These are phyloP conservation scores for Abrostola tripartita DNA, from an alignment of 2,888 invertebrate species.

Conservation along the genomic window DNA sequence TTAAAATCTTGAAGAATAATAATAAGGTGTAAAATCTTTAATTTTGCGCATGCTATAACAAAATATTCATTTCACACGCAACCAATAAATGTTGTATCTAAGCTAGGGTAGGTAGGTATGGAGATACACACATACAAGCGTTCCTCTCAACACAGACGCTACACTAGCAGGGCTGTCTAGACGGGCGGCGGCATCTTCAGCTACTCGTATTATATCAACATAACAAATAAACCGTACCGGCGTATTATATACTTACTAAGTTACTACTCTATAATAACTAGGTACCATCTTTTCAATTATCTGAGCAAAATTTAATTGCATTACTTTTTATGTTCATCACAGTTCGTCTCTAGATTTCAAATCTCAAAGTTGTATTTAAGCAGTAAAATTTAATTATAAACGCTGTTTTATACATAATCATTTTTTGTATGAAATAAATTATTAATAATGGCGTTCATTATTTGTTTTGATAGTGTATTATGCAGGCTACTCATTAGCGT, in stretches of 20 bases:
- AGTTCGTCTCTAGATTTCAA: constrained; percentile 12
- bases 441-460: no score
- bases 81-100: constrained; percentile 61
- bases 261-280: constrained; percentile 14
- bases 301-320: constrained; percentile 20
- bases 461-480: background rate
- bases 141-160: constrained; percentile 46
- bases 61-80: constrained; percentile 70
- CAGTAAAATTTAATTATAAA: constrained; percentile 13
- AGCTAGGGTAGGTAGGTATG: constrained; percentile 32
- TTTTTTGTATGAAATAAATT: background rate
- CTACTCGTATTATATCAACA: constrained; percentile 37
- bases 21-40: constrained; percentile 77
- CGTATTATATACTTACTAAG: constrained; percentile 20
- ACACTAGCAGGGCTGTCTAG: constrained; percentile 55
- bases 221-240: constrained; percentile 33
- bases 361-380: constrained; percentile 12
- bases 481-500: constrained; percentile 14
- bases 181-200: constrained; percentile 55
- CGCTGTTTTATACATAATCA: background rate
- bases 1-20: constrained; percentile 64
- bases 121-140: constrained; percentile 37
- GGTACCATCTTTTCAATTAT: constrained; percentile 23
- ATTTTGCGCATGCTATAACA: constrained; percentile 76
- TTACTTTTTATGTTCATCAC: constrained; percentile 12